Evolutionary conservation across 30 jellyfish, hydroid and myxozoan genomes (phyloP).

Genomic region (Pseudorhiza aurosa): DNA sequence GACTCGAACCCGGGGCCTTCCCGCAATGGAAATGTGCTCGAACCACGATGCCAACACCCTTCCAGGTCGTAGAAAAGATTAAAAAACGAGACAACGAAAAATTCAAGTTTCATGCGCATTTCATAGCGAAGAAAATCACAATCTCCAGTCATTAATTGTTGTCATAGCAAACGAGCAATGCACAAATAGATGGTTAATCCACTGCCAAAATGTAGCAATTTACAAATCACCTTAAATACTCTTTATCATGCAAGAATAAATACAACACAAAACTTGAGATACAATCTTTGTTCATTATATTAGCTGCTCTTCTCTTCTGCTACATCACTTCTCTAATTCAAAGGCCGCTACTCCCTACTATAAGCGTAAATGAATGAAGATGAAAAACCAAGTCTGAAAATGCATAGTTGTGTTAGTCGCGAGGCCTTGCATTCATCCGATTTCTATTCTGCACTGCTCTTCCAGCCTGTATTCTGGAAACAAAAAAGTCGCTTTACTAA

Average conservation of each 20-base stretch:
- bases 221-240: constrained; percentile 33
- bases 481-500: no score
- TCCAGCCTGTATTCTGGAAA: constrained; percentile 73
- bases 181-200: background rate
- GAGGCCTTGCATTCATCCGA: constrained; percentile 68
- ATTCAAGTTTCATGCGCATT: constrained; percentile 4
- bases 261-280: constrained; percentile 22
- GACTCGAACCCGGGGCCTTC: no score
- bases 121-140: background rate
- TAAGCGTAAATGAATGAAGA: constrained; percentile 48
- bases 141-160: background rate
- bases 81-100: background rate
- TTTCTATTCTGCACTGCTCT: constrained; percentile 58
- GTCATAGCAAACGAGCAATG: background rate
- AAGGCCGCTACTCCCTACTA: constrained; percentile 19
- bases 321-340: constrained; percentile 13
- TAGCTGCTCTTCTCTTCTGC: constrained; percentile 13
- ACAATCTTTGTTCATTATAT: constrained; percentile 35
- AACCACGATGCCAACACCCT: no score
- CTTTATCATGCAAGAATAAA: constrained; percentile 22
- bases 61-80: no score
- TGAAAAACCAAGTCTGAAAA: constrained; percentile 38
- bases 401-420: constrained; percentile 29
- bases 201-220: constrained; percentile 32
- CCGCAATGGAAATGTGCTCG: no score